These are phyloP conservation scores for Premnoplex brunnescens DNA, from an alignment of 2,797 vertebrate genomes.

Conservation along the genomic window DNA sequence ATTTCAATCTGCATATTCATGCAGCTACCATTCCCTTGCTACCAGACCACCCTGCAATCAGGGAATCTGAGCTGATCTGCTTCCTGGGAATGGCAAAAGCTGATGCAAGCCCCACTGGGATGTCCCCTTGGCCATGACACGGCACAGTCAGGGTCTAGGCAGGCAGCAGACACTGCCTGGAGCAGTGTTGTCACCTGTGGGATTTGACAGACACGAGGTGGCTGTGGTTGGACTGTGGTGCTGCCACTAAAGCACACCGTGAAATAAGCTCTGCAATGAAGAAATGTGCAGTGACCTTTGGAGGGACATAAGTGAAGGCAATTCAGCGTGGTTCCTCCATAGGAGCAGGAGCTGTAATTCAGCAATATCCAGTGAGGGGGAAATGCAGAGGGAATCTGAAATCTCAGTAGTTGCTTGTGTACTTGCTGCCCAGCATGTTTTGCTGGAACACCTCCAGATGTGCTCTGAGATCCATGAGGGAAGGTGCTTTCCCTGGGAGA, in stretches of 20 bases:
- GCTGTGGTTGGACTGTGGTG: background rate
- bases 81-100: background rate
- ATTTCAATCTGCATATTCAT: slow-evolving; percentile 31
- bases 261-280: background rate
- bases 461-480: slow-evolving; percentile 7
- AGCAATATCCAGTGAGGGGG: background rate
- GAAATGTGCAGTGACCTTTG: background rate
- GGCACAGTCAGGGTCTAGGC: background rate
- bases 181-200: background rate
- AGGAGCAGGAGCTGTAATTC: slow-evolving; percentile 4
- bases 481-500: slow-evolving; percentile 29
- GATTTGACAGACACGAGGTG: background rate
- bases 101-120: background rate
- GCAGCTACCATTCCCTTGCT: background rate
- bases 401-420: slow-evolving; percentile 6
- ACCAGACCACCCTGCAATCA: background rate
- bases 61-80: background rate
- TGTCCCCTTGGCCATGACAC: background rate
- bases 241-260: background rate
- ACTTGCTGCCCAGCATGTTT: background rate
- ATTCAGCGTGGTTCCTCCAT: background rate
- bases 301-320: background rate
- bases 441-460: slow-evolving; percentile 44
- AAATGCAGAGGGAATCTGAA: background rate
- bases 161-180: background rate